These are phyloP conservation scores for Diplolepis rosae DNA, from an alignment of 2,888 invertebrate species.

Conservation along the genomic window DNA sequence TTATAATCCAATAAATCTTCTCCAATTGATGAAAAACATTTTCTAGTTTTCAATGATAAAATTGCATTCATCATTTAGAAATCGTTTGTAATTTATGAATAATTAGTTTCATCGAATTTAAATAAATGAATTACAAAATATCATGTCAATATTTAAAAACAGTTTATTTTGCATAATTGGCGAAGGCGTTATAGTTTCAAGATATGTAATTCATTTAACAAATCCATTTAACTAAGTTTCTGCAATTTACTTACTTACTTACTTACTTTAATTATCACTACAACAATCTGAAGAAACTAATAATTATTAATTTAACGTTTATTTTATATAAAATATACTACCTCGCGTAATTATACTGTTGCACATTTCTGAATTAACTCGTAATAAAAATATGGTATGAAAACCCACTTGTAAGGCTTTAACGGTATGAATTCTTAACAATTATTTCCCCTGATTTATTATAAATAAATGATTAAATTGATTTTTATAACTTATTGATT, in stretches of 20 bases:
- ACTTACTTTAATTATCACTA: not conserved
- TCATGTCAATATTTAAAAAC: not conserved
- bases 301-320: slow-evolving; percentile 15
- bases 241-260: not conserved
- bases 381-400: not conserved
- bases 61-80: not conserved
- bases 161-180: not conserved
- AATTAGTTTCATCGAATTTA: not conserved
- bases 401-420: not conserved
- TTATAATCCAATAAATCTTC: not conserved
- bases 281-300: not conserved
- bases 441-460: not conserved
- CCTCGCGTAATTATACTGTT: slow-evolving; percentile 4
- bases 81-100: not conserved
- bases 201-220: not conserved
- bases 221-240: not conserved
- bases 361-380: slow-evolving; percentile 7
- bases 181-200: not conserved
- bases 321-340: not conserved
- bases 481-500: not conserved
- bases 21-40: not conserved
- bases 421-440: not conserved
- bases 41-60: not conserved
- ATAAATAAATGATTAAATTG: not conserved
- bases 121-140: not conserved